Percentiles rank a stretch among this genome's conserved stretches.
Evolutionary conservation across 2,888 invertebrate species (phyloP).

Genomic region (Salticus scenicus): DNA sequence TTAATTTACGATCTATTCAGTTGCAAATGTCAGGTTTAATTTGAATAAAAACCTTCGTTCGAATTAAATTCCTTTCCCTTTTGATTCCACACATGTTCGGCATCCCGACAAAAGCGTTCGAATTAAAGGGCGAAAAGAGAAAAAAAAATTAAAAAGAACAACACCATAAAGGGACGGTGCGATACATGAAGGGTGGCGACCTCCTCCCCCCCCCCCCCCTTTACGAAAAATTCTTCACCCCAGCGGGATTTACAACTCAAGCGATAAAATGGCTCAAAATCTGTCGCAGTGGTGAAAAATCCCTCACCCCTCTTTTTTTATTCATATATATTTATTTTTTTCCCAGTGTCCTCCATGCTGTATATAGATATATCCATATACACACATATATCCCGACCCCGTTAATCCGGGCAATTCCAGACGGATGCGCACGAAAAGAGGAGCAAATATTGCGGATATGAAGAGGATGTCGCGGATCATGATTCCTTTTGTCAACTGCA

Average conservation of each 20-base stretch:
- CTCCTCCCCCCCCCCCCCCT: background rate
- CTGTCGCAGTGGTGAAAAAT: conserved; percentile 23
- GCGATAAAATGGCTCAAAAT: conserved; percentile 62
- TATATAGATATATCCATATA: conserved; percentile 41
- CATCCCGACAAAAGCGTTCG: background rate
- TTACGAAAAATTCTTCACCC: conserved; percentile 1
- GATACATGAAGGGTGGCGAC: background rate
- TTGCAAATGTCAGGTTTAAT: conserved; percentile 15
- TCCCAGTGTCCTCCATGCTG: background rate
- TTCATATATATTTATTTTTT: background rate
- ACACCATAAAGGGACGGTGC: background rate
- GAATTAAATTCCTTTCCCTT: background rate
- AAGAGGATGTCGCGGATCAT: conserved; percentile 65
- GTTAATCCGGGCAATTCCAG: conserved; percentile 56
- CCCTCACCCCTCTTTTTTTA: conserved; percentile 3
- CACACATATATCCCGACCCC: background rate
- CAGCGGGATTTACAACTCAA: conserved; percentile 43
- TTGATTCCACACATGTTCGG: conserved; percentile 5
- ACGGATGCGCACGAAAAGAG: conserved; percentile 40
- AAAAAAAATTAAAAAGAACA: background rate
- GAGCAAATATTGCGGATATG: conserved; percentile 69
- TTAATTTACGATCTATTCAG: background rate
- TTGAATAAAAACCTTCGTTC: background rate
- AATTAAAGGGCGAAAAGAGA: background rate
- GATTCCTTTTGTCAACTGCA: conserved; percentile 51